Conservation (phyloP, 2,888 invertebrate genomes). For the Drosophila lacicola region DNA sequence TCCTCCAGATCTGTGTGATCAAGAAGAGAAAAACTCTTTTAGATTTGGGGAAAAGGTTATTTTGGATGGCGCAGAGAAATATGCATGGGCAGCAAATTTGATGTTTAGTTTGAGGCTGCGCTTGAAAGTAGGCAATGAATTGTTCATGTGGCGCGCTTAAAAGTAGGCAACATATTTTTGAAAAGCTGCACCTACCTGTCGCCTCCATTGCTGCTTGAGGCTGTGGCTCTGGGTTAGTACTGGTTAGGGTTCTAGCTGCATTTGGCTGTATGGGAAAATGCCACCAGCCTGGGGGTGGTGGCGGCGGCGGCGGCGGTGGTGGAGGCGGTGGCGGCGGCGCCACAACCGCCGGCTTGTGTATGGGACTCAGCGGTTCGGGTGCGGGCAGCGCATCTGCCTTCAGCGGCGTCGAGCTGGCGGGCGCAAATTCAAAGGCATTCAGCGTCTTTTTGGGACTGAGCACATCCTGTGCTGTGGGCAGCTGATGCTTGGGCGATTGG, state of each 20-base stretch:
- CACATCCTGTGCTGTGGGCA: constrained; percentile 48
- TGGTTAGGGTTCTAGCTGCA: constrained; percentile 57
- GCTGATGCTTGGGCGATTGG: constrained; percentile 81
- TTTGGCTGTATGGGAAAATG: constrained; percentile 52
- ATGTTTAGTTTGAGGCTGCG: constrained; percentile 1
- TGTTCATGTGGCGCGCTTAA: constrained; percentile 32
- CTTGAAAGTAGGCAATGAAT: constrained; percentile 41
- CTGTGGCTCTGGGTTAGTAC: constrained; percentile 50
- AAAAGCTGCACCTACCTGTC: constrained; percentile 55
- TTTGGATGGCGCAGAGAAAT: constrained; percentile 22
- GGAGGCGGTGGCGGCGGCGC: constrained; percentile 60
- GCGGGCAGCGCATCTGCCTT: constrained; percentile 55
- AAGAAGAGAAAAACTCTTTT: not conserved
- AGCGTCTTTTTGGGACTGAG: constrained; percentile 79
- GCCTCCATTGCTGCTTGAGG: constrained; percentile 43
- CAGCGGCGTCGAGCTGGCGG: constrained; percentile 49
- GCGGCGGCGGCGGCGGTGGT: constrained; percentile 70
- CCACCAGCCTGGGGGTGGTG: constrained; percentile 80
- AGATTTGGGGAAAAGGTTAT: not conserved
- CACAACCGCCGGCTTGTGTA: constrained; percentile 51
- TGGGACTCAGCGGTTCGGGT: constrained; percentile 62
- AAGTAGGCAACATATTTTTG: constrained; percentile 57
- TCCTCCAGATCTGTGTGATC: constrained; percentile 86
- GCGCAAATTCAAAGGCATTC: constrained; percentile 70
- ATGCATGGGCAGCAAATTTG: constrained; percentile 39